Evolutionary conservation across 2,888 invertebrate genomes (phyloP).

Genomic region (Limnephilus marmoratus): DNA sequence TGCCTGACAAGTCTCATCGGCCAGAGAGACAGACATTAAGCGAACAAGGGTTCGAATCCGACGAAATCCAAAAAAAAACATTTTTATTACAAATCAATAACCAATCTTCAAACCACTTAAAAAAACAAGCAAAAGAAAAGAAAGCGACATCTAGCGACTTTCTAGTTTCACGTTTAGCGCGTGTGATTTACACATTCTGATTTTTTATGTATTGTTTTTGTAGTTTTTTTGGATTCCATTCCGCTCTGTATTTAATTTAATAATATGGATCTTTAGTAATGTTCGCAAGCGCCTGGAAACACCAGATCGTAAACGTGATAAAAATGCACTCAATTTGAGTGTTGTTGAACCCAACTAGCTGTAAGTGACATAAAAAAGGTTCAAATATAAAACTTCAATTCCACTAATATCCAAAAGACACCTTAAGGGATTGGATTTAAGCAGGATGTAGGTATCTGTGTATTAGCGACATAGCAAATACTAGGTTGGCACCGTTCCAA

Average conservation of each 20-base stretch:
- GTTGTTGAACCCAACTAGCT: conserved; percentile 2
- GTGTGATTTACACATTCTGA: too few relatives aligned
- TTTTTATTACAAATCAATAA: too few relatives aligned
- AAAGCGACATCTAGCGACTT: too few relatives aligned
- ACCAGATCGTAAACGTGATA: neutral
- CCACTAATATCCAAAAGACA: conserved; percentile 2
- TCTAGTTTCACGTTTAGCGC: too few relatives aligned
- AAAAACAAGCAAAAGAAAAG: too few relatives aligned
- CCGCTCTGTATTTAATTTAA: neutral
- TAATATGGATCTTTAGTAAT: neutral
- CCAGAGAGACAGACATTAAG: too few relatives aligned
- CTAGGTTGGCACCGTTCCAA: neutral
- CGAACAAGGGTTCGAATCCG: too few relatives aligned
- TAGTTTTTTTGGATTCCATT: neutral
- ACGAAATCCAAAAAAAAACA: too few relatives aligned
- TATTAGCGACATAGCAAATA: neutral
- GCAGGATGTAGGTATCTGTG: neutral
- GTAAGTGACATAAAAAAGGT: neutral
- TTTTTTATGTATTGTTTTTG: too few relatives aligned
- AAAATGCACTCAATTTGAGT: neutral
- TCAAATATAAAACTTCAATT: conserved; percentile 2
- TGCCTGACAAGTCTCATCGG: too few relatives aligned
- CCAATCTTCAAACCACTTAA: too few relatives aligned
- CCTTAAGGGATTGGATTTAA: neutral
- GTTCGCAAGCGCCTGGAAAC: neutral